Base-by-base conservation (phyloP, 35 echinoderm and acorn worm species). In the Ophioderma brevispina region DNA sequence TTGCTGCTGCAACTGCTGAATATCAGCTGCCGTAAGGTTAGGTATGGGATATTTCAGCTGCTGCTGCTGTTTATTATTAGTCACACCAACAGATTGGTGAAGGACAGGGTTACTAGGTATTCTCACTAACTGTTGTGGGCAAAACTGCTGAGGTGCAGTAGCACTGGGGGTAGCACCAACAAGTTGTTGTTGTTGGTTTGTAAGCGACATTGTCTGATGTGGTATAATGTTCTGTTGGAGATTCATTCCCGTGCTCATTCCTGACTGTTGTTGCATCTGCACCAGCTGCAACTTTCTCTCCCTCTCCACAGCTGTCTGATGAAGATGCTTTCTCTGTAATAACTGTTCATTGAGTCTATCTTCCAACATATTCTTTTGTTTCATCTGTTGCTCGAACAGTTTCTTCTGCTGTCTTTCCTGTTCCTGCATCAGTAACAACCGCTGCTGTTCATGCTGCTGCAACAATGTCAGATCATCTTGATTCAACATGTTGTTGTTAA, bases 401-500 rank as follows among this genome's bases (percentile, higher is more conserved):
- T 86, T 76, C 77, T 91, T 43, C 80, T 89, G 92, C 80, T 88
- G 79, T 78, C 75, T 31, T 30, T 56, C 37, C 42, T 91, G 89
- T 39, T 95, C 42, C 64, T 91, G 30, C 23, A 80, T 50, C 80
- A 95, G 43, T 1, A 76, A 11, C 78, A 87, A 32, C 25, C 84
- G 70, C 77, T 95, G 78, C 49, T 95, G 87, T 41, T 94, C 76
- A 50, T 95, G 91, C 36, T 87, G 84, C 84, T 99, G 93, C 37
- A 93, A 77, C 14, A 99, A 35, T 35, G 77, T 77, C 33, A 88
- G 87, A 81, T 94, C 92, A 42, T 92, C 94, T 40, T 93, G 91
- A 49, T 85, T 49, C 0, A 91, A 82, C 64, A 87, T 90, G 55
- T 95, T 99, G 64, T 95, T 99, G 55, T 99, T 99, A 55, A 89